Conservation (phyloP, 1,140 invertebrate species). For the Drosophila sp. region DNA sequence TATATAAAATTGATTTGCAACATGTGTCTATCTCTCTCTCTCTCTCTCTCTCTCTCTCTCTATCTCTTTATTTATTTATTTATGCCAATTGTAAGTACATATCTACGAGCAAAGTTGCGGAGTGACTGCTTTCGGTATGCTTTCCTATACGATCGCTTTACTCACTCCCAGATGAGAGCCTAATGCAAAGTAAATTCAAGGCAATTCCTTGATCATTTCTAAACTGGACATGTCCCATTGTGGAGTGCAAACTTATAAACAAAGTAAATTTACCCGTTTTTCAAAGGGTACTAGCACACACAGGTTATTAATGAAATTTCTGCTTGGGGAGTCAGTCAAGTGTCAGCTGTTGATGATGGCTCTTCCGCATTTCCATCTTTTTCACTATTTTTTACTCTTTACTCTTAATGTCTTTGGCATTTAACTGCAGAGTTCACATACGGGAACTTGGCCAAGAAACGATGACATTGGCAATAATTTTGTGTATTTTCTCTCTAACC, state of each 20-base stretch:
- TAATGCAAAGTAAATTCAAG: no score
- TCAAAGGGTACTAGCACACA: background rate
- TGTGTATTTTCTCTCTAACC: background rate
- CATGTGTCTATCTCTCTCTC: conserved; percentile 45
- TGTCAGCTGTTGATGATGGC: background rate
- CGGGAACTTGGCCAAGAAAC: background rate
- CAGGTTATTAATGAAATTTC: background rate
- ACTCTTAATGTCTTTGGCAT: conserved; percentile 12
- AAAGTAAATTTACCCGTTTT: background rate
- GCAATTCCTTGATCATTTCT: no score
- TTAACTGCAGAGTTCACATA: background rate
- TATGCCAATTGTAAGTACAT: no score
- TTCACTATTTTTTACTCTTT: background rate
- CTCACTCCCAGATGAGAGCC: no score
- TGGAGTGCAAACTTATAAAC: no score
- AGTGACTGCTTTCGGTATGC: background rate
- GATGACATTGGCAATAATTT: background rate
- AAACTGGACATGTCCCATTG: no score
- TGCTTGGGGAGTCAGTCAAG: background rate
- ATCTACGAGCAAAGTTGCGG: background rate
- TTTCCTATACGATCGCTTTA: background rate
- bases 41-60: background rate
- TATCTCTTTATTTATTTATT: background rate
- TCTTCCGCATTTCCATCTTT: conserved; percentile 2
- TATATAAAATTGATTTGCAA: conserved; percentile 72